phyloP scores from a whole-genome alignment of 2,888 invertebrate species.

The Tipula vernalis region DNA sequence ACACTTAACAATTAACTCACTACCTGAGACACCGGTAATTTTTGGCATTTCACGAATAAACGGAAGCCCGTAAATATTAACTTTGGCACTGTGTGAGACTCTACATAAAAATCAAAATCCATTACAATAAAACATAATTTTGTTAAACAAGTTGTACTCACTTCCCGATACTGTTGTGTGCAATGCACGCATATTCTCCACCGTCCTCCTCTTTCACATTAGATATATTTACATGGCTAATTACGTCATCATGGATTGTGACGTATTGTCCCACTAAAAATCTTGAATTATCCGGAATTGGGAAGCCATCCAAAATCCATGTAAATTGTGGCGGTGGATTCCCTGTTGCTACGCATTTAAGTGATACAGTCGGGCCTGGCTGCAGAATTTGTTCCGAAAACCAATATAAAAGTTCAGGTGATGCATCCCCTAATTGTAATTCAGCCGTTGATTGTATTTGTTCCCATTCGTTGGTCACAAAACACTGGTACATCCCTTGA shows the following conservation, averaged over 20 bases:
- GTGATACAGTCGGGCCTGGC: slow-evolving; percentile 79
- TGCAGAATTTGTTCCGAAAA: slow-evolving; percentile 87
- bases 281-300: slow-evolving; percentile 46
- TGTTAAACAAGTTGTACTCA: slow-evolving; percentile 23
- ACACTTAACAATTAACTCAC: slow-evolving; percentile 72
- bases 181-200: slow-evolving; percentile 77
- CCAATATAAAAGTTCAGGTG: slow-evolving; percentile 80
- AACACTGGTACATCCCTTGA: slow-evolving; percentile 86
- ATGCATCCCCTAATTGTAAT: slow-evolving; percentile 71
- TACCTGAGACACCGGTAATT: slow-evolving; percentile 76
- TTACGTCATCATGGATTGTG: slow-evolving; percentile 82
- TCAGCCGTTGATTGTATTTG: slow-evolving; percentile 75
- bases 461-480: slow-evolving; percentile 72
- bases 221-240: slow-evolving; percentile 84
- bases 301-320: slow-evolving; percentile 83
- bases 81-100: slow-evolving; percentile 68
- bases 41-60: slow-evolving; percentile 80
- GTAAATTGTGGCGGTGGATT: slow-evolving; percentile 87
- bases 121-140: background rate
- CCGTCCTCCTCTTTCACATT: slow-evolving; percentile 80
- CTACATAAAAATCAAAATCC: slow-evolving; percentile 22
- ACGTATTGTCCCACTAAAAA: slow-evolving; percentile 87
- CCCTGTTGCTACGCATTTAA: slow-evolving; percentile 89
- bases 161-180: slow-evolving; percentile 69
- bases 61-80: slow-evolving; percentile 79